Evolutionary conservation across 2,113 vertebrate species (phyloP), one percentile per base, ranked within the genome.

Genomic region (Lophochroa leadbeateri): DNA sequence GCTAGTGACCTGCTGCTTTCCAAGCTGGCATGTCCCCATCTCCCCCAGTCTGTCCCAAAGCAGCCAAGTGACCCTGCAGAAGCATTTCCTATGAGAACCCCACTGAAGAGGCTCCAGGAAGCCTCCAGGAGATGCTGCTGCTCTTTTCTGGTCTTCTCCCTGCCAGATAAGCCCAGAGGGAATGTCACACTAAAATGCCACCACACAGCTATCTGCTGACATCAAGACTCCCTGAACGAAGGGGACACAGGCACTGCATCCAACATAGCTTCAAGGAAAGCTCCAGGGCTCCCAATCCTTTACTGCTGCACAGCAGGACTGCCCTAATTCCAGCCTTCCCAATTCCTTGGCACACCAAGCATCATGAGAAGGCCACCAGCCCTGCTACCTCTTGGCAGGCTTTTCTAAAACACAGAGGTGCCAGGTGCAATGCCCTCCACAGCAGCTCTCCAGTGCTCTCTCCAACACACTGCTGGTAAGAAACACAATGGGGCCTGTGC

Each of bases 401-500:
- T 83, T 58, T 70, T 65, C 89, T 46, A 20, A 61, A 82, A 21
- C 17, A 29, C 28, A 10, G n/a, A 69, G 41, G 63, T 11, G 21
- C 23, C 25, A 47, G 9, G 29, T 5, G 18, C 46, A 46, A 12
- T 6, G 41, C 14, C 15, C 68, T 67, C 33, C 15, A 39, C 4
- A 52, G 58, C 6, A 1, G 13, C 64, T 46, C 37, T 33, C 39
- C 43, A 27, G 33, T 8, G 12, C 41, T 84, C 60, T 55, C 2
- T 2, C 64, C 57, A 47, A 58, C 53, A 61, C 52, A 35, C 58
- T 67, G 37, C 60, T 50, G 82, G 31, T 18, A 31, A 83, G 57
- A 67, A 88, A 47, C 43, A 17, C 0, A 0, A 29, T 1, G 0
- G 37, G 46, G 23, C 29, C 68, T 78, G 46, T 52, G 64, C 61